A percentile compares a stretch with the other conserved stretches of the same genome.
Evolutionary conservation across 2,113 vertebrate species (phyloP).

Genomic region (Percina caprodes): DNA sequence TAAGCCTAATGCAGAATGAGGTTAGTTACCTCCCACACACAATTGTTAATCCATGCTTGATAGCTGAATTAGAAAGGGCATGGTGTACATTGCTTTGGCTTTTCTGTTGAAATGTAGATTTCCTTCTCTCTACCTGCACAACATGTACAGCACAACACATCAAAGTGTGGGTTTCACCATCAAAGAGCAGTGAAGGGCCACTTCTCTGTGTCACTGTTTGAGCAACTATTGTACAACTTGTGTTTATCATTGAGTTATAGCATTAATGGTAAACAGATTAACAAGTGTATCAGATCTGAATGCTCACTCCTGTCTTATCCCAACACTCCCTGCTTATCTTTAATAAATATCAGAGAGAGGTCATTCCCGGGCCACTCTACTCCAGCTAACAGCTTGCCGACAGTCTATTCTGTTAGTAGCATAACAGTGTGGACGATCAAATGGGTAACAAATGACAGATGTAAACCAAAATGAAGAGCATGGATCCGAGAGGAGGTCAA

Average conservation of each 20-base stretch:
- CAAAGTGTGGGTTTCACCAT: conserved; percentile 55
- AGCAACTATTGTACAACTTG: conserved; percentile 52
- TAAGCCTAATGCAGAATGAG: background rate
- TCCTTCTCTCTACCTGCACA: conserved; percentile 24
- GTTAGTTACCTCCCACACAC: background rate
- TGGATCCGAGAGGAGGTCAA: background rate
- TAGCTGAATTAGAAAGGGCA: background rate
- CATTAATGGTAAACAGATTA: conserved; percentile 63
- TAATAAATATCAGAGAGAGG: conserved; percentile 63
- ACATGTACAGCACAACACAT: conserved; percentile 50
- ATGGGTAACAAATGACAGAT: background rate
- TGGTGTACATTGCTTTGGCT: conserved; percentile 6
- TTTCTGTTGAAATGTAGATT: conserved; percentile 31
- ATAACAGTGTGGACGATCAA: background rate
- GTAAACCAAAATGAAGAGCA: background rate
- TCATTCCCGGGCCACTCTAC: conserved; percentile 41
- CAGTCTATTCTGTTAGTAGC: background rate
- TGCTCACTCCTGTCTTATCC: conserved; percentile 62
- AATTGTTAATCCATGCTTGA: background rate
- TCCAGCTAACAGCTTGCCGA: conserved; percentile 21
- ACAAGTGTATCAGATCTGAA: conserved; percentile 67
- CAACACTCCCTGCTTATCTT: conserved; percentile 69
- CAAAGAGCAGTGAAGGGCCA: conserved; percentile 63
- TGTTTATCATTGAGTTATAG: conserved; percentile 67
- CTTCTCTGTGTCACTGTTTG: conserved; percentile 60